phyloP scores from a whole-genome alignment of 2,797 vertebrate species.

The Botia almorhae region DNA sequence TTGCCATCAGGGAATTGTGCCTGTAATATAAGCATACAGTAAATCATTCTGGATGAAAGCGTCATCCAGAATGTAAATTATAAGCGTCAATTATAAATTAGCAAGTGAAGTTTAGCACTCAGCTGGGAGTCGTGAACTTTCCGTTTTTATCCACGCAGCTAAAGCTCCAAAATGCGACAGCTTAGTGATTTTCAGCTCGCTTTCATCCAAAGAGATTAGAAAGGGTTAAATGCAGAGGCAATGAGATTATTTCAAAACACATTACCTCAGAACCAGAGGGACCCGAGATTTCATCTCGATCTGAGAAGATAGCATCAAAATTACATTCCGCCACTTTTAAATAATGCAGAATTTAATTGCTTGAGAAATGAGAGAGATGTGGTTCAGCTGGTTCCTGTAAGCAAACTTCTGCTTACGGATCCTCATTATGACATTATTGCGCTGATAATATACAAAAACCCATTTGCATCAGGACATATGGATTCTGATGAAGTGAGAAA shows the following conservation, averaged over 20 bases:
- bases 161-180: background rate
- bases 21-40: constrained; percentile 8
- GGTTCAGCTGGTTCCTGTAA: constrained; percentile 4
- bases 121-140: background rate
- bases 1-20: background rate
- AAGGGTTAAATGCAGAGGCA: constrained; percentile 23
- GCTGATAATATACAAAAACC: constrained; percentile 19
- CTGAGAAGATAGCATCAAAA: constrained; percentile 30
- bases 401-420: constrained; percentile 26
- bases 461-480: constrained; percentile 29
- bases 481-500: constrained; percentile 25
- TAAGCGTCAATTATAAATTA: constrained; percentile 16
- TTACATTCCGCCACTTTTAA: constrained; percentile 37
- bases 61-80: too few species aligned
- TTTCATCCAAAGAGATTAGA: constrained; percentile 11
- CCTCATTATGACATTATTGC: constrained; percentile 11
- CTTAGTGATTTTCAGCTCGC: background rate
- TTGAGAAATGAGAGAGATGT: constrained; percentile 30
- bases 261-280: constrained; percentile 28
- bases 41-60: background rate
- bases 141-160: background rate
- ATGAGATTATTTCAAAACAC: constrained; percentile 34
- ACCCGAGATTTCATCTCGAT: constrained; percentile 21
- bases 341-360: constrained; percentile 41
- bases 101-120: background rate